A percentile compares a stretch with the other conserved stretches of the same genome.
Evolutionary conservation across 2,797 vertebrate genomes (phyloP).

Genomic region (Nasua narica): DNA sequence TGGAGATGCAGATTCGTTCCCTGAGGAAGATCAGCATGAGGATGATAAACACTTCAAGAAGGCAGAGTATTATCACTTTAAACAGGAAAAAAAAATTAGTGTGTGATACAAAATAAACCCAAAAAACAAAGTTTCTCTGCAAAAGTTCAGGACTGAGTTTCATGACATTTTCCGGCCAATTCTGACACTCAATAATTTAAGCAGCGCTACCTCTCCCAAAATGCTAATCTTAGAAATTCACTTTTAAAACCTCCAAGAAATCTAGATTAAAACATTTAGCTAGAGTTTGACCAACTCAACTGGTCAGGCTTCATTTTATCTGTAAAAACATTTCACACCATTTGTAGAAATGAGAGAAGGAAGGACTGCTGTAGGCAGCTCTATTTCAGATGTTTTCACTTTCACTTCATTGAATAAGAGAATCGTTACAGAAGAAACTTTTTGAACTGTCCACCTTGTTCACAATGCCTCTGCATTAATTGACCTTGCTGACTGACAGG

Average conservation of each 20-base stretch:
- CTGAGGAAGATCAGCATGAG: slow-evolving; percentile 93
- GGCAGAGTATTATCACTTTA: slow-evolving; percentile 91
- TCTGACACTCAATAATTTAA: not conserved
- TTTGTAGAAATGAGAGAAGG: not conserved
- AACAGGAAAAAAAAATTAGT: slow-evolving; percentile 62
- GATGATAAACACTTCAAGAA: slow-evolving; percentile 88
- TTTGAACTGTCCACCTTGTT: not conserved
- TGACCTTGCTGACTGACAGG: not conserved
- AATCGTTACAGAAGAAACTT: not conserved
- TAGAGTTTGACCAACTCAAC: not conserved
- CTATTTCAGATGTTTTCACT: not conserved
- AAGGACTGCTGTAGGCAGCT: not conserved
- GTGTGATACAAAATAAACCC: slow-evolving; percentile 1
- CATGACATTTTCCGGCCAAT: not conserved
- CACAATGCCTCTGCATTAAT: not conserved
- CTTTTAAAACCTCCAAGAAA: not conserved
- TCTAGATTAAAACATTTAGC: not conserved
- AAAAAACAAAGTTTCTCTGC: not conserved
- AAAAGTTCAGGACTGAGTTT: not conserved
- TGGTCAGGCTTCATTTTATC: not conserved
- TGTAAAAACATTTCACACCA: not conserved
- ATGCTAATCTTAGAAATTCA: not conserved
- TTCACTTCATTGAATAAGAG: not conserved
- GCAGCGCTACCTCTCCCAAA: not conserved
- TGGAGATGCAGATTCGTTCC: slow-evolving; percentile 90